Evolutionary conservation across 2,113 vertebrate species (phyloP), one percentile per base, ranked within the genome.

Genomic region (Tursiops truncatus): DNA sequence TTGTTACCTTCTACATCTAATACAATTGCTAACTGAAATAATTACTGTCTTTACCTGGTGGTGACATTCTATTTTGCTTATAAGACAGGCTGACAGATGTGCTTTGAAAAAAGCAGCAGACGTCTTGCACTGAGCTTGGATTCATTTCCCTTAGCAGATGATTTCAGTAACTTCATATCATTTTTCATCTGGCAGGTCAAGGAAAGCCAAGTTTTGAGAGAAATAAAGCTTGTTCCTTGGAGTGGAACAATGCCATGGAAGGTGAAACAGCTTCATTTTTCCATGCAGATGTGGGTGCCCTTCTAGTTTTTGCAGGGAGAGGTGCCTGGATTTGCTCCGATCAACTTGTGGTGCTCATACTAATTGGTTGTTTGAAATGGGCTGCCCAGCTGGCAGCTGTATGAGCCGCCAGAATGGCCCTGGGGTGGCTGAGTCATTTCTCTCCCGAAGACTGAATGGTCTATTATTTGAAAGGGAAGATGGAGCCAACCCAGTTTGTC

Each of bases 261-360:
- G 68, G 95, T 58, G 98, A 99, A 96, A 99, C 85, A 99, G 98
- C 95, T 99, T 96, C 2, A 94, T 99, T 76, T 98, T 98, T 99
- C 97, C 98, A 98, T 12, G 95, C 94, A 98, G 98, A 91, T 98
- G 94, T 41, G 98, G 96, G 58, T 99, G 98, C 88, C 98, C 95
- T 10, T 97, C 95, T 67, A 3, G 98, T 92, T 28, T 97, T 98
- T 91, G 98, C 98, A 98, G 98, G n/a, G 28, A 94, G 33, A 94
- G 68, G n/a, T 63, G 96, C 97, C 97, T 98, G 97, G 85, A 92
- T 97, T 97, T 96, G 96, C 38, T 98, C 96, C 91, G 80, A 60
- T 95, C 87, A 71, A 82, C 95, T 93, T 70, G 92, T n/a, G 50
- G 94, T 44, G 23, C 77, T 95, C 97, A 25, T 83, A 95, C 26